phyloP scores from a whole-genome alignment of 2,113 vertebrate species.

The Callospermophilus lateralis region DNA sequence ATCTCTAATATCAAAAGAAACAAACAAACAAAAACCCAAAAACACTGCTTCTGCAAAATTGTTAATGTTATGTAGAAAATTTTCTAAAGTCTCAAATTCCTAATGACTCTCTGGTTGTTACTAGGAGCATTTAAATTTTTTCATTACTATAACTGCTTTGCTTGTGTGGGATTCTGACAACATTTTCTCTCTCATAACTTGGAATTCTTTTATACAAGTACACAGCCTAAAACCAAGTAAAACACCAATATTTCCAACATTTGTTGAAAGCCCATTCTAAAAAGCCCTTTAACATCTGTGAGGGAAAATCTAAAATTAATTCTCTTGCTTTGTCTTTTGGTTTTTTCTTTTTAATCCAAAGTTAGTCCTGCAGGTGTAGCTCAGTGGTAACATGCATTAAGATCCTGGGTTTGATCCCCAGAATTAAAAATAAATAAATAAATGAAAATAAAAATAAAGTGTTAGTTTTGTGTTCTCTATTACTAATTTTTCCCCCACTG shows the following conservation, averaged over 20 bases:
- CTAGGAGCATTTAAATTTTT: conserved; percentile 12
- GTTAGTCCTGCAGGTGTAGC: neutral
- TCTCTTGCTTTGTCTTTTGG: neutral
- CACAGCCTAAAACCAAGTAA: neutral
- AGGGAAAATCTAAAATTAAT: conserved; percentile 36
- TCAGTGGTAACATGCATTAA: neutral
- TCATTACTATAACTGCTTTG: neutral
- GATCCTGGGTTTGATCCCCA: neutral
- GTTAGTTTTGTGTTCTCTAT: neutral
- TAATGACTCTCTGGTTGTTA: conserved; percentile 35
- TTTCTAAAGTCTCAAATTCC: conserved; percentile 56
- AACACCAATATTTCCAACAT: conserved; percentile 7
- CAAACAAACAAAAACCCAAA: too few relatives aligned
- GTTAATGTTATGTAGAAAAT: neutral
- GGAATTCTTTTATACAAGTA: neutral
- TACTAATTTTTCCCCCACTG: neutral
- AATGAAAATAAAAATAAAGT: too few relatives aligned
- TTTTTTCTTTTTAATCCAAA: neutral
- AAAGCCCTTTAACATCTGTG: conserved; percentile 8
- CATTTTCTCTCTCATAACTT: neutral
- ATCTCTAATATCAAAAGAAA: too few relatives aligned
- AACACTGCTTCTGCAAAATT: conserved; percentile 50
- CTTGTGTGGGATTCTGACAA: neutral
- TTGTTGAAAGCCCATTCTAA: neutral
- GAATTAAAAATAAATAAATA: neutral